Evolutionary conservation across 2,113 vertebrate genomes (phyloP).

Genomic region (Grammomys dolichurus): DNA sequence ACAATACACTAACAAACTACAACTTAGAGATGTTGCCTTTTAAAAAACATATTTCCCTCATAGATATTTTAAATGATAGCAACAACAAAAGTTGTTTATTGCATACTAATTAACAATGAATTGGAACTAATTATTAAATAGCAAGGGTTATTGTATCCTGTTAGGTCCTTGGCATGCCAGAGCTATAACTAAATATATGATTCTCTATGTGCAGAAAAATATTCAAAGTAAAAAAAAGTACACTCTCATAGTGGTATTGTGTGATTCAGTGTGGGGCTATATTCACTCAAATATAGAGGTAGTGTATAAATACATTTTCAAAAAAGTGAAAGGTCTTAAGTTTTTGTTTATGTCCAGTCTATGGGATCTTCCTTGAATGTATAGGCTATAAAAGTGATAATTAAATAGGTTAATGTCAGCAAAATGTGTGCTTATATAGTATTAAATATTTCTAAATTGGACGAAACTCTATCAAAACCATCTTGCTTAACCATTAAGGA

Average conservation of each 20-base stretch:
- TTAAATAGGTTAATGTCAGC: conserved; percentile 56
- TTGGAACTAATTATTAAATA: conserved; percentile 61
- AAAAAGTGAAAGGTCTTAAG: neutral
- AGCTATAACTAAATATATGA: conserved; percentile 35
- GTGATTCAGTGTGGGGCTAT: neutral
- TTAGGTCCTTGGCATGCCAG: neutral
- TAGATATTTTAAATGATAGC: conserved; percentile 15
- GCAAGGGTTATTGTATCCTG: conserved; percentile 50
- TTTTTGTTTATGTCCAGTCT: conserved; percentile 31
- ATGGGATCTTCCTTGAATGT: conserved; percentile 27
- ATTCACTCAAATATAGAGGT: neutral
- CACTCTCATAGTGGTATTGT: neutral
- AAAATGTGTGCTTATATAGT: conserved; percentile 39
- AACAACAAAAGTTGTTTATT: conserved; percentile 43
- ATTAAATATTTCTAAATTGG: conserved; percentile 60
- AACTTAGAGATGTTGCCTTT: neutral
- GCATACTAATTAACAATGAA: conserved; percentile 25
- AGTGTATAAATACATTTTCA: neutral
- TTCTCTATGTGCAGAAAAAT: conserved; percentile 23
- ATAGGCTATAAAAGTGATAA: conserved; percentile 66
- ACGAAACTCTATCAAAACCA: conserved; percentile 40
- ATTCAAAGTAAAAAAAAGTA: conserved; percentile 15
- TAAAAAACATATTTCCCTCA: neutral
- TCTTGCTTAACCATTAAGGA: conserved; percentile 22
- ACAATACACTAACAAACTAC: neutral